Percentiles rank a stretch among this genome's conserved stretches.
These are phyloP conservation scores for Seriola quinqueradiata DNA, from an alignment of 2,113 vertebrate genomes.

Conservation along the genomic window DNA sequence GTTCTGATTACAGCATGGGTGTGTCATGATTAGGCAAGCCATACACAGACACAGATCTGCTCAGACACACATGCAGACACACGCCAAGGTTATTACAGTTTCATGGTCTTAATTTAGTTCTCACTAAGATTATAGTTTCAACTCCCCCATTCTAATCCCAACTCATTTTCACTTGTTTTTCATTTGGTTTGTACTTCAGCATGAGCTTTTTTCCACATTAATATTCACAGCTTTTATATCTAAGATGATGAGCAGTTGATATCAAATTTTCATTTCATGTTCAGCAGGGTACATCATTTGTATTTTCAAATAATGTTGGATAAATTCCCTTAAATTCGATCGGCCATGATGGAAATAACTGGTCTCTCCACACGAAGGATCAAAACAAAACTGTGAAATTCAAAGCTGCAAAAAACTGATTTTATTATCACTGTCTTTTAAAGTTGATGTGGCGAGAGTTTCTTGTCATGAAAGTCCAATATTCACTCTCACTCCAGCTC, in stretches of 20 bases:
- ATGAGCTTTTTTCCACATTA: background rate
- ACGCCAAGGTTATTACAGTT: conserved; percentile 30
- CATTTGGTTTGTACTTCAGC: background rate
- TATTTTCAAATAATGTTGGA: conserved; percentile 3
- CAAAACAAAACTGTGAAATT: background rate
- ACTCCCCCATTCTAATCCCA: background rate
- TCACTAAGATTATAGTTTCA: background rate
- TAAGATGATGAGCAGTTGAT: background rate
- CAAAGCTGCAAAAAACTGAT: background rate
- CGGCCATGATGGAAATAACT: background rate
- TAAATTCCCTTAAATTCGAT: background rate
- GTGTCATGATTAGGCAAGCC: background rate
- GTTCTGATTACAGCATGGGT: background rate
- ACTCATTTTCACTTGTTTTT: background rate
- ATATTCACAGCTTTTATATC: background rate
- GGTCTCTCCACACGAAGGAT: background rate
- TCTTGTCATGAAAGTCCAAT: no score
- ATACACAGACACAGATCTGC: conserved; percentile 14
- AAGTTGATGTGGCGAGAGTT: background rate
- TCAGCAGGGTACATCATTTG: background rate
- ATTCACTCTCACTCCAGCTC: background rate
- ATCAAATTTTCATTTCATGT: background rate
- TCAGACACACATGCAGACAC: conserved; percentile 4
- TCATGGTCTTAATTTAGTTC: background rate
- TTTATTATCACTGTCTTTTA: background rate